Base-by-base conservation (phyloP, 2,888 invertebrate genomes). In the Notodonta ziczac region DNA sequence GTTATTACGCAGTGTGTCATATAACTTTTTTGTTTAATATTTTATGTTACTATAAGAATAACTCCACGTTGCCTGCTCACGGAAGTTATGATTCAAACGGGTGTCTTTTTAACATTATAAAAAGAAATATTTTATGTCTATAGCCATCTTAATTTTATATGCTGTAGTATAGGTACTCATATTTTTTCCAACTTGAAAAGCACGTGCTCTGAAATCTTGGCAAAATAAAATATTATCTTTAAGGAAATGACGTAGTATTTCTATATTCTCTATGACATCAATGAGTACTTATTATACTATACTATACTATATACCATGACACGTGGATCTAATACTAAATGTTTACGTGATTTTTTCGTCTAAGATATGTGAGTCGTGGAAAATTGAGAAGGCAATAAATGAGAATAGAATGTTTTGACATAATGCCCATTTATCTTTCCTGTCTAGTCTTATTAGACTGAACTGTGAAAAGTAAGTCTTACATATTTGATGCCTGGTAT, bases 371-470 rank as follows among this genome's bases (percentile, higher is more conserved):
- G 9, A 16, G 16, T 16, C 14, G 16, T 50, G 50, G 8, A 50
- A 13, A 52, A 24, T 52, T 52, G 32, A 52, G 52, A 13, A 52
- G 32, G 32, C 9, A 52, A 52, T 50, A 16, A 9, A 50, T 50
- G 50, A 50, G 9, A 8, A 9, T 16, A 50, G 0, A 8, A 50
- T 50, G 46, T 46, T 58, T 62, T 58, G 65, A 62, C 58, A 65
- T 61, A 69, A 60, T 59, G 53, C 54, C 59, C 67, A 62, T 62
- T 62, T 55, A 53, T 60, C 62, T 58, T 60, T 10, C n/a, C n/a
- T 60, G 57, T 40, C 7, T 24, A n/a, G 32, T 51, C 46, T 46
- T 46, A n/a, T 46, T n/a, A 46, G n/a, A 13, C 1, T 4, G 13
- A n/a, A 46, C 13, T n/a, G 35, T 51, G 58, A 46, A 65, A 57